These are phyloP conservation scores for Tiphia femorata DNA, from an alignment of 2,888 invertebrate genomes.

Conservation along the genomic window DNA sequence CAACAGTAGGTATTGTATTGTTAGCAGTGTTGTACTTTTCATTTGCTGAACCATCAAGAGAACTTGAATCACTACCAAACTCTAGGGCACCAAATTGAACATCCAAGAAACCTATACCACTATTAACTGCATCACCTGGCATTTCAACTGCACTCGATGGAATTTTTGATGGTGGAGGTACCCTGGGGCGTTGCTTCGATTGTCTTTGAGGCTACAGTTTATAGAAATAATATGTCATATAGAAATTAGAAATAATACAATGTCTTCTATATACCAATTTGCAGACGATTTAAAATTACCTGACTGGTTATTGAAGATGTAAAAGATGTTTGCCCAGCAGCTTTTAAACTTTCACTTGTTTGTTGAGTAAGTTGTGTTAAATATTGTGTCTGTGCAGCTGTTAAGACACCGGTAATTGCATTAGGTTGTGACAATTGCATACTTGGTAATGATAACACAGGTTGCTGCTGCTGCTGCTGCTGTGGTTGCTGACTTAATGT, in stretches of 20 bases:
- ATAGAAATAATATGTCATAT: background rate
- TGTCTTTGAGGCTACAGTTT: conserved; percentile 58
- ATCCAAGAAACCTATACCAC: conserved; percentile 83
- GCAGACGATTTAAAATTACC: conserved; percentile 36
- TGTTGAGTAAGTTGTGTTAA: conserved; percentile 74
- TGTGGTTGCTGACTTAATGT: conserved; percentile 70
- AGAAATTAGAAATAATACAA: background rate
- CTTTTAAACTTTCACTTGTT: conserved; percentile 71
- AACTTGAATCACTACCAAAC: conserved; percentile 74
- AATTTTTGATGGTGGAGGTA: conserved; percentile 76
- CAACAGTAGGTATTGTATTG: conserved; percentile 58
- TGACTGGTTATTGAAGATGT: conserved; percentile 59
- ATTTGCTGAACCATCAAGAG: conserved; percentile 69
- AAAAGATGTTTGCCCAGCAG: conserved; percentile 66
- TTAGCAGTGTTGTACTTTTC: conserved; percentile 69
- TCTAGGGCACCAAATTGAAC: conserved; percentile 95
- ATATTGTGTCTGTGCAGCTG: conserved; percentile 74
- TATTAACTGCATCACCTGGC: conserved; percentile 88
- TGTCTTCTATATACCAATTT: background rate
- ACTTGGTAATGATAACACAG: conserved; percentile 57
- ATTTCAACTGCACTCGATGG: conserved; percentile 95
- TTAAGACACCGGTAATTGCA: conserved; percentile 67
- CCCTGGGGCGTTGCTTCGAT: conserved; percentile 62
- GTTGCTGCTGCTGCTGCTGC: conserved; percentile 60
- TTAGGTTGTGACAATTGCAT: conserved; percentile 67